Base-by-base conservation (phyloP, 2,888 invertebrate species). In the Orchestes rusci region DNA sequence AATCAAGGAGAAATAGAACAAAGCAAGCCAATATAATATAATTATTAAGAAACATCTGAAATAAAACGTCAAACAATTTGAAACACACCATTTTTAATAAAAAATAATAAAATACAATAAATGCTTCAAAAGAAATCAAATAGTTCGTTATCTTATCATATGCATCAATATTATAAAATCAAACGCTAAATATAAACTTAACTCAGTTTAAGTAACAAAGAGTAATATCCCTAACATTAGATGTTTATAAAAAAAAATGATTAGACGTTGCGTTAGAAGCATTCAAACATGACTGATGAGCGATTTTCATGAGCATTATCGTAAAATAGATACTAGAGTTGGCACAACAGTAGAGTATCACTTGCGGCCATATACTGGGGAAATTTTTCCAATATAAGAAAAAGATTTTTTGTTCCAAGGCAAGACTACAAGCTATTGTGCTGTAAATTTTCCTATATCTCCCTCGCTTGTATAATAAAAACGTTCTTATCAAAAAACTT, bases 1-100 rank as follows among this genome's bases (percentile, higher is more conserved):
- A n/a, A n/a, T n/a, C n/a, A n/a, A n/a, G n/a, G n/a, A n/a, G n/a
- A n/a, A n/a, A n/a, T n/a, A n/a, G n/a, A n/a, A n/a, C n/a, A n/a
- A n/a, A n/a, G n/a, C n/a, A n/a, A n/a, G n/a, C n/a, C n/a, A n/a
- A n/a, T n/a, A n/a, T n/a, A n/a, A n/a, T n/a, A n/a, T n/a, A n/a
- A n/a, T n/a, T n/a, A n/a, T n/a, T n/a, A n/a, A n/a, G n/a, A n/a
- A n/a, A n/a, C n/a, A n/a, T n/a, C n/a, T n/a, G n/a, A n/a, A n/a
- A n/a, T n/a, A n/a, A n/a, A n/a, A n/a, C n/a, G n/a, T n/a, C n/a
- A n/a, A n/a, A n/a, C n/a, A n/a, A 23, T 45, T 49, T 53, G 74
- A 77, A 79, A 77, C 77, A 77, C 77, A 77, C 77, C 77, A 77
- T 76, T 77, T 76, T 77, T 77, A 78, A 78, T 77, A 76, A 77